Conservation (phyloP, 30 jellyfish, hydroid and myxozoan species). For the Sanderia malayensis region DNA sequence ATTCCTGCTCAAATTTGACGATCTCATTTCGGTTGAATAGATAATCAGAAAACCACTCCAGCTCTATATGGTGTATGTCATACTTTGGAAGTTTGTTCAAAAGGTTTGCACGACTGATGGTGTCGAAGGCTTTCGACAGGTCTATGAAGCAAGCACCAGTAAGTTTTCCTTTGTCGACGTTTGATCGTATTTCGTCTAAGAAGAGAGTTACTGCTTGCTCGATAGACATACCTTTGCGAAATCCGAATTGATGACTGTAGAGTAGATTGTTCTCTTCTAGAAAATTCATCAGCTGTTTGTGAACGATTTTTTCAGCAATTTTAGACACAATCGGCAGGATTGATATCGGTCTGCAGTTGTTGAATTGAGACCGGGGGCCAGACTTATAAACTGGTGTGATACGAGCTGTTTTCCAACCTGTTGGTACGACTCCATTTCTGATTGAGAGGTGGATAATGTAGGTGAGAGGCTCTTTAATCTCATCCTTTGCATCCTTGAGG, state of each 20-base stretch:
- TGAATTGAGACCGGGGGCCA: too few species aligned
- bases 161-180: too few species aligned
- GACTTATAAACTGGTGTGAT: too few species aligned
- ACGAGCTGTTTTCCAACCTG: too few species aligned
- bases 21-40: constrained; percentile 11
- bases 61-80: constrained; percentile 10
- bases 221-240: constrained; percentile 20
- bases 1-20: too few species aligned
- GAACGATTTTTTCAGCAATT: constrained; percentile 17
- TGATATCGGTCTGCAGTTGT: constrained; percentile 26
- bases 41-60: constrained; percentile 12
- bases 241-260: constrained; percentile 27
- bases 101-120: constrained; percentile 1
- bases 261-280: constrained; percentile 38
- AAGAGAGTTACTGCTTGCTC: too few species aligned
- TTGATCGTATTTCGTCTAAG: too few species aligned
- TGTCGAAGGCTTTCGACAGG: constrained; percentile 9
- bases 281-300: constrained; percentile 11
- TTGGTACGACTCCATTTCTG: too few species aligned
- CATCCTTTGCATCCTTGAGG: too few species aligned
- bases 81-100: constrained; percentile 9
- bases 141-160: constrained; percentile 1
- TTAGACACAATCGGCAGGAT: constrained; percentile 34
- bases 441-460: too few species aligned
- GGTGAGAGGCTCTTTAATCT: too few species aligned